Conservation (phyloP, 2,888 invertebrate genomes). For the Aleiodes alternator region DNA sequence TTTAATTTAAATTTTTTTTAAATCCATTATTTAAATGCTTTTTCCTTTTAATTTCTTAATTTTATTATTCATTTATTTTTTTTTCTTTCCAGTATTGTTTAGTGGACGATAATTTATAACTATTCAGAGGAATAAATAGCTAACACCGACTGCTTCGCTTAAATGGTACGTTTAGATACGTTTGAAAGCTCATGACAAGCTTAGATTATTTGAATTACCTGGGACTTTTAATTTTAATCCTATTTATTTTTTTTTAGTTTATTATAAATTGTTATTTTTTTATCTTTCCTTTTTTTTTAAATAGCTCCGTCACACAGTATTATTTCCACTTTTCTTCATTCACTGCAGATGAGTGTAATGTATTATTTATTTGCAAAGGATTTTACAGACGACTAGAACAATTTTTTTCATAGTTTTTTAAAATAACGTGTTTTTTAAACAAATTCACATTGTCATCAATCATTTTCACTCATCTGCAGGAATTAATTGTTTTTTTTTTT, state of each 20-base stretch:
- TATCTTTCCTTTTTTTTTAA: not conserved
- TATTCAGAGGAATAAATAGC: slow-evolving; percentile 71
- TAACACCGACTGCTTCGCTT: slow-evolving; percentile 71
- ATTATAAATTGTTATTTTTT: slow-evolving; percentile 51
- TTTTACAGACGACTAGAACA: too few species aligned
- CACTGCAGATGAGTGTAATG: too few species aligned
- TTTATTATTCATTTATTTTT: slow-evolving; percentile 18
- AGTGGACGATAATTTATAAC: slow-evolving; percentile 71
- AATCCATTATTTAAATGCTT: slow-evolving; percentile 37
- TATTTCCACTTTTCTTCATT: not conserved
- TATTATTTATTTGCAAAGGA: too few species aligned
- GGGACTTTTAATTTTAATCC: slow-evolving; percentile 43
- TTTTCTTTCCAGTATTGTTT: slow-evolving; percentile 66
- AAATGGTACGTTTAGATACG: slow-evolving; percentile 61
- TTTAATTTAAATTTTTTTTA: slow-evolving; percentile 50
- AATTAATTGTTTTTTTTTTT: too few species aligned
- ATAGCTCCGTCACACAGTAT: slow-evolving; percentile 7
- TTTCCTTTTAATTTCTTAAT: slow-evolving; percentile 47
- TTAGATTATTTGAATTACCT: slow-evolving; percentile 57
- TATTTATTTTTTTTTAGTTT: not conserved
- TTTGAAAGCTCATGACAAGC: slow-evolving; percentile 64
- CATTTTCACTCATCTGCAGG: slow-evolving; percentile 4
- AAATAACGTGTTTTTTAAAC: too few species aligned
- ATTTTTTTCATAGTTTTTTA: too few species aligned
- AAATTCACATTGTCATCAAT: not conserved